Conservation (phyloP, 1,140 invertebrate species). For the Nylanderia fulva region DNA sequence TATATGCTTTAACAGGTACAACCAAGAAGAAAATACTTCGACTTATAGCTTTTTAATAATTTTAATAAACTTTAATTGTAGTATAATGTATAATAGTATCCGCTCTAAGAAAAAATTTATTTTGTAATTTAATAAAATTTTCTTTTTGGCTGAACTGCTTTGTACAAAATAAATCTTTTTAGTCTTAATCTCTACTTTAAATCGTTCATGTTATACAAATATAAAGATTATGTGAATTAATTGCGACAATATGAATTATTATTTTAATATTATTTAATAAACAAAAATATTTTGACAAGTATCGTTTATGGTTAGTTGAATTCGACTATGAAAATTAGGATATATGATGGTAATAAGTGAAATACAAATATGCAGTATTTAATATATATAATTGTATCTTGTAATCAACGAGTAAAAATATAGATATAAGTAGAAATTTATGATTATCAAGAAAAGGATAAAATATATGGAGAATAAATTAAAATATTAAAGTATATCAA, state of each 20-base stretch:
- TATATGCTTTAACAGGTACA: background rate
- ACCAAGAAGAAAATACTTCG: background rate
- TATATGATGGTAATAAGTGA: background rate
- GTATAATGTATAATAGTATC: background rate
- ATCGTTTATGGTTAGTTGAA: background rate
- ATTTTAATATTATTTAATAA: slow-evolving; percentile 13
- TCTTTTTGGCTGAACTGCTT: background rate
- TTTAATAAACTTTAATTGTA: background rate
- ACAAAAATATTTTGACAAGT: background rate
- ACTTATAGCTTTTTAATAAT: background rate
- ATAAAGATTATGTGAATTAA: slow-evolving; percentile 3
- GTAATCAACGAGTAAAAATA: background rate
- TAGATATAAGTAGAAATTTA: background rate
- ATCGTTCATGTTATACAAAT: slow-evolving; percentile 12
- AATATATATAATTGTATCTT: background rate
- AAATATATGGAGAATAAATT: slow-evolving; percentile 6
- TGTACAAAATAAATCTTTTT: background rate
- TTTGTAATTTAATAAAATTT: background rate
- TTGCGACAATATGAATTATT: background rate
- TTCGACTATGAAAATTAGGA: background rate
- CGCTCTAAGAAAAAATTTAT: background rate
- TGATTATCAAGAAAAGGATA: background rate
- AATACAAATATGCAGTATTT: background rate
- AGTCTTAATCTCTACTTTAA: slow-evolving; percentile 1
- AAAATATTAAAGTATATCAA: background rate